Evolutionary conservation across 2,113 vertebrate species (phyloP), one percentile per base, ranked within the genome.

Genomic region (Caracal caracal): DNA sequence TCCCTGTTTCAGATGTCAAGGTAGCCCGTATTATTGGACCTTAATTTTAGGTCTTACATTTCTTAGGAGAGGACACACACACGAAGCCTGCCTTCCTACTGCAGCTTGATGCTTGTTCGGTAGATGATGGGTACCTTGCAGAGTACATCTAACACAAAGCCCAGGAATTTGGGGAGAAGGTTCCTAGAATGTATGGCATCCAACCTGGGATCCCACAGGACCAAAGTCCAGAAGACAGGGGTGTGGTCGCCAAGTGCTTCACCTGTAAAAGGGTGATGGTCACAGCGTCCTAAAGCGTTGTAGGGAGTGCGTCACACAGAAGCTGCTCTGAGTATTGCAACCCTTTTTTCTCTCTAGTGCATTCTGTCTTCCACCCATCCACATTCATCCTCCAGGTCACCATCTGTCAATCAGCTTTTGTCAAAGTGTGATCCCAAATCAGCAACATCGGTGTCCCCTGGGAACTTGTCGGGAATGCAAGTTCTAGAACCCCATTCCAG

Each of bases 81-180:
- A 2, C 22, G 56, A 40, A 28, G 2, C 0, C 0, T 5, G 16
- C 47, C 66, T 76, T 86, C 40, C 19, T 12, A 20, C n/a, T 70
- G 49, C 49, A 26, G n/a, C 1, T 12, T 26, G 26, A 13, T 12
- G 13, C 22, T 82, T 28, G 22, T n/a, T 84, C 35, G 56, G 10
- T 20, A 51, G 56, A 22, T 17, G 12, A 3, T 6, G 1, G 28
- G 24, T 11, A 35, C 51, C 56, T 53, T 73, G 28, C 40, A 76
- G 19, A 66, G n/a, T 16, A 35, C n/a, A 3, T 15, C 11, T 66
- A 49, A 37, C 28, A 75, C 37, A 53, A n/a, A 33, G 43, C 78
- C 61, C 35, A 63, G 78, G 61, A n/a, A 2, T 24, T 19, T 49
- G 49, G 37, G 81, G 10, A 92, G 70, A 88, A 88, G 90, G 49